Percentiles rank a stretch among this genome's conserved stretches.
phyloP scores from a whole-genome alignment of 2,888 invertebrate genomes.

The Phragmatobia fuliginosa region DNA sequence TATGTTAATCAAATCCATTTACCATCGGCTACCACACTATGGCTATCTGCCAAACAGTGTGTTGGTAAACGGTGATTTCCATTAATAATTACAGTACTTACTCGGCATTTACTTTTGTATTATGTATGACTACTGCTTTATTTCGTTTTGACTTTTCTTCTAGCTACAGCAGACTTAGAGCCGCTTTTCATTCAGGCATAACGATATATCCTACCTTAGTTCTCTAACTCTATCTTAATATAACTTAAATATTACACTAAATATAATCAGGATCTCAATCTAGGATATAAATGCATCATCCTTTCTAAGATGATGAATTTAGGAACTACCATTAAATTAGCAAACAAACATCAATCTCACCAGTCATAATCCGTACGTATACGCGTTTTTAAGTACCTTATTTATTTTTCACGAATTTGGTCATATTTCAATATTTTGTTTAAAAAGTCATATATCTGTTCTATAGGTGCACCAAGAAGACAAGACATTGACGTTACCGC shows the following conservation, averaged over 20 bases:
- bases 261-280: too few relatives aligned
- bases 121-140: not conserved
- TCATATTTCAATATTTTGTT: not conserved
- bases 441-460: not conserved
- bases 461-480: slow-evolving; percentile 89
- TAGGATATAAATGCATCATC: too few relatives aligned
- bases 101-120: not conserved
- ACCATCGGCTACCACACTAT: slow-evolving; percentile 14
- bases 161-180: not conserved
- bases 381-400: too few relatives aligned
- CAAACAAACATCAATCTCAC: too few relatives aligned
- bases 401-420: too few relatives aligned
- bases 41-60: slow-evolving; percentile 19
- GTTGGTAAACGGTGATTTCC: slow-evolving; percentile 16
- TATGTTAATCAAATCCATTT: slow-evolving; percentile 16
- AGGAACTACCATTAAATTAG: too few relatives aligned
- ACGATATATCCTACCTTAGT: not conserved
- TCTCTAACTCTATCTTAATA: too few relatives aligned
- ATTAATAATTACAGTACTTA: slow-evolving; percentile 12
- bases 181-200: not conserved
- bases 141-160: not conserved
- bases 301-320: too few relatives aligned
- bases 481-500: slow-evolving; percentile 97
- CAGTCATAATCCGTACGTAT: too few relatives aligned
- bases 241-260: too few relatives aligned